Evolutionary conservation across 2,113 vertebrate species (phyloP).

Genomic region (Pelusios castaneus): DNA sequence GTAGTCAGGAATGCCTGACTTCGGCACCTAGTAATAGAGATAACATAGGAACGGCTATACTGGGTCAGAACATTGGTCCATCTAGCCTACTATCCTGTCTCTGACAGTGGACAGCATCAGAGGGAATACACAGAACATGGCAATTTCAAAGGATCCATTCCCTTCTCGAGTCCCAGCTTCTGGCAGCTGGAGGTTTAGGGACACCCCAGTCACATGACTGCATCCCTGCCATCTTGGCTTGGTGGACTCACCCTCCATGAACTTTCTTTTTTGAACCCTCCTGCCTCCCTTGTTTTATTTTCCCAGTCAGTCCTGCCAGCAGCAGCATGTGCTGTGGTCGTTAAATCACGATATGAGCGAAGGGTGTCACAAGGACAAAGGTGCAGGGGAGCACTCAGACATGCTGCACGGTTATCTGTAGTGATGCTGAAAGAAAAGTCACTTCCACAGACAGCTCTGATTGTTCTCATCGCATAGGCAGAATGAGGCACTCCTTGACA

Average conservation of each 20-base stretch:
- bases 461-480: rapidly evolving
- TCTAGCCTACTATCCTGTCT: too few species aligned
- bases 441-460: neutral
- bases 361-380: too few species aligned
- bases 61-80: too few species aligned
- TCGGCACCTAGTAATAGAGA: neutral
- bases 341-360: neutral
- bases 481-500: neutral
- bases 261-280: too few species aligned
- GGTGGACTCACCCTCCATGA: too few species aligned
- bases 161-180: too few species aligned
- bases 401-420: neutral
- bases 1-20: neutral
- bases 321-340: neutral
- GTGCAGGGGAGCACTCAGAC: neutral
- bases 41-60: neutral
- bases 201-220: too few species aligned
- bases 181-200: too few species aligned
- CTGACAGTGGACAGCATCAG: too few species aligned
- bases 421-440: neutral
- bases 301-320: neutral
- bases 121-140: too few species aligned
- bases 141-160: too few species aligned
- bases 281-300: rapidly evolving
- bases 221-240: too few species aligned